A percentile compares a stretch with the other conserved stretches of the same genome.
These are phyloP conservation scores for Trichoplusia ni DNA, from an alignment of 1,140 invertebrate genomes.

Conservation along the genomic window DNA sequence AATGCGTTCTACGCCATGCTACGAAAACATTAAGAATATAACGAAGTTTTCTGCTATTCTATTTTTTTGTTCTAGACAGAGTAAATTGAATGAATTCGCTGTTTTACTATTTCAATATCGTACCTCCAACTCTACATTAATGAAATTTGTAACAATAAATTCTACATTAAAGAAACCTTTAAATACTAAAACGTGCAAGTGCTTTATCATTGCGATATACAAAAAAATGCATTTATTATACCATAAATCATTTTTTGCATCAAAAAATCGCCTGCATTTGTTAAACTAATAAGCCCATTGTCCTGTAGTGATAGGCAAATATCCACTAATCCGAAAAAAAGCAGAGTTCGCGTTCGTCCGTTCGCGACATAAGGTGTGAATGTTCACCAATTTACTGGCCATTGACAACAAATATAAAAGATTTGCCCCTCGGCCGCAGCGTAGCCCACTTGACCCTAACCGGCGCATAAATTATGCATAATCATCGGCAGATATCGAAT, in stretches of 20 bases:
- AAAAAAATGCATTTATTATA: background rate
- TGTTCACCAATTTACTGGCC: constrained; percentile 73
- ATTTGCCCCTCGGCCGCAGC: constrained; percentile 44
- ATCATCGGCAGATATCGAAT: constrained; percentile 58
- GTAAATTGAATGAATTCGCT: too few relatives aligned
- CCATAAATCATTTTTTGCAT: background rate
- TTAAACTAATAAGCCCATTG: constrained; percentile 24
- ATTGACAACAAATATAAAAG: constrained; percentile 64
- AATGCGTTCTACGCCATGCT: background rate
- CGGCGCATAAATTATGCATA: constrained; percentile 76
- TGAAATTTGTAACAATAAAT: too few relatives aligned
- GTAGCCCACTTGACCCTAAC: constrained; percentile 69
- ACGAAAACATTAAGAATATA: constrained; percentile 1
- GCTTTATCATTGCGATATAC: background rate
- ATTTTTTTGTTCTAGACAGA: too few relatives aligned
- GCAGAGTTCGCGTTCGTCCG: background rate
- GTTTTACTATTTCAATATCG: too few relatives aligned
- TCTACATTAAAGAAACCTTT: background rate
- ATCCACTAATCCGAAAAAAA: constrained; percentile 38
- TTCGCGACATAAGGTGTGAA: constrained; percentile 72
- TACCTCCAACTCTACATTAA: too few relatives aligned
- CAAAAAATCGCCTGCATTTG: constrained; percentile 1
- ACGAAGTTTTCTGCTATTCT: background rate
- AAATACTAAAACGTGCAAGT: background rate
- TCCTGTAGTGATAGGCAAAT: constrained; percentile 38